Base-by-base conservation (phyloP, 2,888 invertebrate species). In the Cacoxenus indagator region DNA sequence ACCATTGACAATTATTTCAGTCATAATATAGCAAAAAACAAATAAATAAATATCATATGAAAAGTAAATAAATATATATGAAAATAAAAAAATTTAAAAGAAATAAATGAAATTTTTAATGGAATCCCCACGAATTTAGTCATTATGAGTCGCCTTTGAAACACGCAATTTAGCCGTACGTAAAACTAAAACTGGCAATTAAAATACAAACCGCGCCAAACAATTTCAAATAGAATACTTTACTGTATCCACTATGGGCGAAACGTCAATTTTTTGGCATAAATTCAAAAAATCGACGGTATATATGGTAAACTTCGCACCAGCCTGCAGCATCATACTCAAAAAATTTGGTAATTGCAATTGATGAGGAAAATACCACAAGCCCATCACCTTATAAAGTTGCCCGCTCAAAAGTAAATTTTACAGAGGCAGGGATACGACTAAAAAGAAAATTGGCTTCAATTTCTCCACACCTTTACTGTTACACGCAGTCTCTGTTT, bases 161-260 rank as follows among this genome's bases (percentile, higher is more conserved):
- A 37, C 14, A 14, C 14, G 37, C 14, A 37, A 37, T 37, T 37
- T 57, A 29, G n/a, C 29, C 27, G 14, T 37, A 37, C 8, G 14
- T 14, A 37, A 37, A 11, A 57, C 31, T 17, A 57, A 37, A 31
- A 4, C 8, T 22, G 5, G 9, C 19, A 17, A 57, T 57, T 29
- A 57, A 57, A 29, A 57, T 57, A 29, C 57, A 57, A 57, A 57
- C n/a, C 57, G 29, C 29, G 57, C 26, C 27, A 26, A 57, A 57
- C 27, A 57, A 57, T 57, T 19, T 54, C 54, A 24, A 54, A 54
- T 24, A 54, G 17, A 11, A 9, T n/a, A n/a, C n/a, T n/a, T n/a
- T n/a, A n/a, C n/a, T n/a, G n/a, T n/a, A n/a, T n/a, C n/a, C n/a
- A n/a, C n/a, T n/a, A n/a, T n/a, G n/a, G n/a, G n/a, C n/a, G n/a